Evolutionary conservation across 2,113 vertebrate genomes (phyloP), one percentile per base, ranked within the genome.

Genomic region (Anoura caudifer): DNA sequence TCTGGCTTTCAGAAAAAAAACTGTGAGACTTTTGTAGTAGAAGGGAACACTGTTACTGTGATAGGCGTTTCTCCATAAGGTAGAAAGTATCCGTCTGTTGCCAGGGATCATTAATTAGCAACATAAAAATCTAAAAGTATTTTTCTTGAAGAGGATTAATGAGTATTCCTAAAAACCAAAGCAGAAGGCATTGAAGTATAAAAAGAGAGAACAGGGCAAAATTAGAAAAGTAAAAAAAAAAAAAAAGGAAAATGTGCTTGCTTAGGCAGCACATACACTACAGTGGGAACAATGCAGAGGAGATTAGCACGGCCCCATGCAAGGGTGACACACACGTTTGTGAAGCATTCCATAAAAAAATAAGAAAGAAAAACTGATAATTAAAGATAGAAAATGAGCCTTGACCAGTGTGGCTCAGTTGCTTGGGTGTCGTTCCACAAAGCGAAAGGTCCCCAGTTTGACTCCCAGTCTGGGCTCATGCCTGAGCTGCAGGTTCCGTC

Each of bases 211-310:
- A 73, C 72, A 33, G 54, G 76, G 20, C 45, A 76, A 75, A 87
- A 54, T 90, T 77, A 91, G 75, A 83, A 91, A 89, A 91, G 56
- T 50, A 88, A 94, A 81, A 45, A 24, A 67, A 59, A 88, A 90
- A 91, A 14, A 80, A 5, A 70, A 12, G 7, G 11, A 33, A 33
- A n/a, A 33, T 16, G 63, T 15, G 31, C 63, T n/a, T 65, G 61
- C 63, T n/a, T n/a, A 15, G 33, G 63, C 63, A 17, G 63, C 63
- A n/a, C 33, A 8, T 0, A n/a, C 31, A 7, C 10, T 5, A n/a
- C 24, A n/a, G 8, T 8, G 14, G 33, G 63, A 67, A n/a, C 15
- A 7, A n/a, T n/a, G 10, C 33, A n/a, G 63, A 65, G 63, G 20
- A n/a, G 15, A n/a, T n/a, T 3, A 17, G 63, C 63, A 17, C 0